These are phyloP conservation scores for Macropis europaea DNA, from an alignment of 2,888 invertebrate genomes.

Conservation along the genomic window DNA sequence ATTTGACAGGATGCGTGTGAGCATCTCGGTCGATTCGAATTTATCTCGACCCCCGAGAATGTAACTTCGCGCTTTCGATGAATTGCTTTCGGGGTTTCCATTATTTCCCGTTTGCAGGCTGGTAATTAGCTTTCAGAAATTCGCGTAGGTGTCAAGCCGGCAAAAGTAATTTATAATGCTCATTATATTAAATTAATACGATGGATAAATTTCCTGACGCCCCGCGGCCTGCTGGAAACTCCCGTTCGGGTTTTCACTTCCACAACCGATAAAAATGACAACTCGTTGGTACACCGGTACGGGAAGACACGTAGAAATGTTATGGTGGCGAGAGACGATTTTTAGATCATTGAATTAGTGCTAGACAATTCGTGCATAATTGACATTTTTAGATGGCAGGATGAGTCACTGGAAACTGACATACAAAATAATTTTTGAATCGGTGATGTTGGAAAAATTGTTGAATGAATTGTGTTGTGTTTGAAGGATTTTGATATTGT, in stretches of 20 bases:
- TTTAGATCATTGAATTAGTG: no score
- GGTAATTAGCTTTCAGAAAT: constrained; percentile 45
- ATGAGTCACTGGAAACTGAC: no score
- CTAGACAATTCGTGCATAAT: no score
- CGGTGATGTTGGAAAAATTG: no score
- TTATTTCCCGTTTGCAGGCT: constrained; percentile 15
- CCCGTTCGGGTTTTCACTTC: no score
- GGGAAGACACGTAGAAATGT: no score
- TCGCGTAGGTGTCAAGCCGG: constrained; percentile 26
- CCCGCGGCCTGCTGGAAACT: not conserved
- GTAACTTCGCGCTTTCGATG: not conserved
- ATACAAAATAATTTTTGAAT: no score
- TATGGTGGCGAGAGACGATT: no score
- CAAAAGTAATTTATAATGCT: constrained; percentile 40
- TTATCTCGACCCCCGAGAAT: constrained; percentile 30
- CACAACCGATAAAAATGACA: constrained; percentile 18
- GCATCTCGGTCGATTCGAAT: constrained; percentile 45
- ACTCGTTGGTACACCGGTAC: no score
- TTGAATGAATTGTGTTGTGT: no score
- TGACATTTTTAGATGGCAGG: no score
- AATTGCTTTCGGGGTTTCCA: constrained; percentile 7
- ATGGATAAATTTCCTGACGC: constrained; percentile 31
- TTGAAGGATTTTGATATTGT: no score
- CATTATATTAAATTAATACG: constrained; percentile 37
- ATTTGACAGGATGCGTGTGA: constrained; percentile 20